Conservation (phyloP, 2,113 vertebrate genomes). For the Suricata suricatta region DNA sequence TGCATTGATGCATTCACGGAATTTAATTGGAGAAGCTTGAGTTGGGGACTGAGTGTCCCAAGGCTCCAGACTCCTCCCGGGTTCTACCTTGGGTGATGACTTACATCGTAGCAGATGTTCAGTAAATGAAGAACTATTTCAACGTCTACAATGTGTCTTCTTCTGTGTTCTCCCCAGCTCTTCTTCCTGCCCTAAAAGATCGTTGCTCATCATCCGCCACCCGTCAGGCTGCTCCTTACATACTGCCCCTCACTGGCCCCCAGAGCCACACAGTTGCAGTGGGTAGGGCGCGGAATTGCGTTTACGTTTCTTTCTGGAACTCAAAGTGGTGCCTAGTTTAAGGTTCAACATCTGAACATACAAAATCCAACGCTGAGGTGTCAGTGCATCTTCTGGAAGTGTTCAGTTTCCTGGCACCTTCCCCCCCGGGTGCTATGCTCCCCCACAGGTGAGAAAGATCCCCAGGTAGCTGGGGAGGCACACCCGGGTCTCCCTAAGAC, state of each 20-base stretch:
- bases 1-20: neutral
- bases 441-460: neutral
- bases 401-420: neutral
- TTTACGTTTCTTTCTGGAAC: neutral
- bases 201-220: rapidly evolving
- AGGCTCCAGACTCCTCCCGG: neutral
- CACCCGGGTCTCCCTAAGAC: neutral
- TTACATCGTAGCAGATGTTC: neutral
- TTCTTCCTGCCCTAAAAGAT: rapidly evolving
- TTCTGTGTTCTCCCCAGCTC: rapidly evolving
- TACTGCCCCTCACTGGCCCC: rapidly evolving
- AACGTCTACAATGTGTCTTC: neutral
- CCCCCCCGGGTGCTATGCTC: rapidly evolving
- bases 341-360: neutral
- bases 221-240: rapidly evolving
- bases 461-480: neutral
- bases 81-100: rapidly evolving
- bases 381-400: neutral
- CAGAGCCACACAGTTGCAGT: no score
- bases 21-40: rapidly evolving
- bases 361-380: rapidly evolving
- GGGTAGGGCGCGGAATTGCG: rapidly evolving
- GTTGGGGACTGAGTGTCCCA: no score
- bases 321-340: neutral
- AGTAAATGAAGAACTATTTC: neutral